Evolutionary conservation across 2,888 invertebrate species (phyloP).

Genomic region (Actias luna): DNA sequence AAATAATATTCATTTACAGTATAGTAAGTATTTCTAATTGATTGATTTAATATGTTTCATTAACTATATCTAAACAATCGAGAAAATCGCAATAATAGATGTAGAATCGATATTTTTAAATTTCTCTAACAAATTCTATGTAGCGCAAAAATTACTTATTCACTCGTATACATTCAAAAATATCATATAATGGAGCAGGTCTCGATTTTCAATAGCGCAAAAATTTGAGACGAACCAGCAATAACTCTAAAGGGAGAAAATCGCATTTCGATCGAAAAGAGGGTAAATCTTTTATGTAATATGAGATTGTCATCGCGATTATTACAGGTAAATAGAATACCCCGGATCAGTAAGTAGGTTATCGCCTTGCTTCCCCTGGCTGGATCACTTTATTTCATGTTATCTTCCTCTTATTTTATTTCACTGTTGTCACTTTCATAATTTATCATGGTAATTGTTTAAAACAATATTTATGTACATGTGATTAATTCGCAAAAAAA

Average conservation of each 20-base stretch:
- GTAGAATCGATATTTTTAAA: slow-evolving; percentile 30
- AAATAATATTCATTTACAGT: too few species aligned
- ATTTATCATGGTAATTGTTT: too few species aligned
- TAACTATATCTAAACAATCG: too few species aligned
- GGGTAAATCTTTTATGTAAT: slow-evolving; percentile 82
- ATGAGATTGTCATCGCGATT: slow-evolving; percentile 82
- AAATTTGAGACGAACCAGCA: slow-evolving; percentile 73
- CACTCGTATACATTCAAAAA: slow-evolving; percentile 76
- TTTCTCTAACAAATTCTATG: slow-evolving; percentile 49
- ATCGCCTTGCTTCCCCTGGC: slow-evolving; percentile 77
- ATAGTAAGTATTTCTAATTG: too few species aligned
- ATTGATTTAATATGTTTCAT: too few species aligned
- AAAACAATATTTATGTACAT: too few species aligned
- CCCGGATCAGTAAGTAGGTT: slow-evolving; percentile 80
- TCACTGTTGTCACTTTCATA: slow-evolving; percentile 43
- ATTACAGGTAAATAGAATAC: slow-evolving; percentile 82
- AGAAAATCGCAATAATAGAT: not conserved
- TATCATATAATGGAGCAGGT: slow-evolving; percentile 61
- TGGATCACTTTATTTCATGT: slow-evolving; percentile 76
- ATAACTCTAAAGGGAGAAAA: slow-evolving; percentile 78
- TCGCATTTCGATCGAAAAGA: slow-evolving; percentile 80
- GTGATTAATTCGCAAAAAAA: too few species aligned
- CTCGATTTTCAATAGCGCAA: slow-evolving; percentile 73
- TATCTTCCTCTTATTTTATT: slow-evolving; percentile 50
- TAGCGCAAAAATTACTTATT: slow-evolving; percentile 73